A percentile compares a stretch with the other conserved stretches of the same genome.
Conservation (phyloP, 2,797 vertebrate genomes). For the Ctenochaetus hawaiiensis region DNA sequence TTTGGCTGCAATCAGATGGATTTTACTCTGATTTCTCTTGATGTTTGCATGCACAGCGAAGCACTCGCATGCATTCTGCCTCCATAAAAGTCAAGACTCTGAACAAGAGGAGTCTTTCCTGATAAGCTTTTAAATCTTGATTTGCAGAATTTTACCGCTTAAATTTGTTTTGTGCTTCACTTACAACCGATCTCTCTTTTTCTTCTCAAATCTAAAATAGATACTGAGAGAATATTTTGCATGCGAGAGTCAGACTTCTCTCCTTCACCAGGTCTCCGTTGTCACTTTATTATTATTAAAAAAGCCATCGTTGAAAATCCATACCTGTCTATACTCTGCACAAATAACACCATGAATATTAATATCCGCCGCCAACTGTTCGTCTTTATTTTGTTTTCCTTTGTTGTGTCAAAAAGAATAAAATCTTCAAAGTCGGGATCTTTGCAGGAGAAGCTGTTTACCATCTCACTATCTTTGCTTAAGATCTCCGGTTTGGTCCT, state of each 20-base stretch:
- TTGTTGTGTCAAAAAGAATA: slow-evolving; percentile 1
- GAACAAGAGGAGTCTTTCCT: background rate
- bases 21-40: slow-evolving; percentile 14
- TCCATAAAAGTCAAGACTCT: background rate
- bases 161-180: too few species aligned
- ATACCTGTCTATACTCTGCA: slow-evolving; percentile 9
- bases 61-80: background rate
- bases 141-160: too few species aligned
- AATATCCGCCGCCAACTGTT: slow-evolving; percentile 13
- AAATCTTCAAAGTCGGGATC: slow-evolving; percentile 12
- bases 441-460: slow-evolving; percentile 10
- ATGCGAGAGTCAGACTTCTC: background rate
- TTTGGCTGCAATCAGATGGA: background rate
- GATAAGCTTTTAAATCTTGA: background rate
- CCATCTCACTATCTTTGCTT: background rate
- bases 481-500: slow-evolving; percentile 3
- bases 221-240: background rate
- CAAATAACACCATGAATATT: slow-evolving; percentile 27
- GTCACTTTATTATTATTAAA: background rate
- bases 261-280: background rate
- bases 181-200: too few species aligned
- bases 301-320: slow-evolving; percentile 5
- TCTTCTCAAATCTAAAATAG: too few species aligned
- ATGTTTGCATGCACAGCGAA: background rate
- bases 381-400: background rate